Base-by-base conservation (phyloP, 2,888 invertebrate species). In the Diplazon laetatorius region DNA sequence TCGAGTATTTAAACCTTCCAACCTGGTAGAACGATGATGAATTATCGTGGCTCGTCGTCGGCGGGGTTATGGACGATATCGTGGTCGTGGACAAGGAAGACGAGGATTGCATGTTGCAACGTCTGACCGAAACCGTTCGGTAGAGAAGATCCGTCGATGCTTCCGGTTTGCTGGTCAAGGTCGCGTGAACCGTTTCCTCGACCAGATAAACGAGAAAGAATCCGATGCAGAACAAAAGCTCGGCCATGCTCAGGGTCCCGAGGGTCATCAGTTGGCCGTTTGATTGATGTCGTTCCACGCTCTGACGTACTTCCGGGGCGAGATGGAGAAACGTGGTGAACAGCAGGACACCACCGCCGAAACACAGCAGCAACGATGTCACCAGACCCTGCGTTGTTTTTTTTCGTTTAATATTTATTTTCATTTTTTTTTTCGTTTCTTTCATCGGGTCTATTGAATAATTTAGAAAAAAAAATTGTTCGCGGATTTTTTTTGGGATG, bases 261-360 rank as follows among this genome's bases (percentile, higher is more conserved):
- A 92, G 83, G 3, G 87, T 86, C 1, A 92, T 92, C 12, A 93
- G 87, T 48, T 90, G 89, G 0, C 91, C 91, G 22, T 90, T 88
- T 0, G 87, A 82, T 77, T 92, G 91, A 52, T 93, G 91, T 6
- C 85, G 83, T 37, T 91, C 91, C 79, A 94, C 93, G 78, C 92
- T 92, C 80, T 93, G 92, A n/a, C 94, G 90, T 14, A 94, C 94
- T 90, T 94, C 94, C 16, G 94, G 94, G 59, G 94, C 93, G 42
- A 94, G 90, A 84, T 94, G 94, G 3, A 94, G 88, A 86, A 94
- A 94, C 9, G 94, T 93, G 16, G 94, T 94, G 87, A 93, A 94
- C 12, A 94, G 90, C 22, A 94, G 90, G 6, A 94, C 94, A 14
- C 94, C 94, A 22, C 94, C 94, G 14, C 94, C 94, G 87, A 94